Evolutionary conservation across 2,797 vertebrate genomes (phyloP).

Genomic region (Synanceia verrucosa): DNA sequence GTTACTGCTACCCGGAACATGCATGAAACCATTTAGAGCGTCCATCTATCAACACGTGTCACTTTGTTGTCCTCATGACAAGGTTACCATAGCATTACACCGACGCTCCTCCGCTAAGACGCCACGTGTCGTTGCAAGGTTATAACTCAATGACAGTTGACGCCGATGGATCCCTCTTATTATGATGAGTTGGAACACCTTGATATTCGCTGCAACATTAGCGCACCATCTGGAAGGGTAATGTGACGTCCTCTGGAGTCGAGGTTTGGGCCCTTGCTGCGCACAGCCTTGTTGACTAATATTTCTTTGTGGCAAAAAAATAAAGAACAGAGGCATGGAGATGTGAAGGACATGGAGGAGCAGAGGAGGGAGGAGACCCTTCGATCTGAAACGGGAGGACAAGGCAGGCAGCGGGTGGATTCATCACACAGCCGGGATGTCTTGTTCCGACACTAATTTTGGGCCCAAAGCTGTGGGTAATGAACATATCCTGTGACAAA

Average conservation of each 20-base stretch:
- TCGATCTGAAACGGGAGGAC: conserved; percentile 68
- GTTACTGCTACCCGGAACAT: conserved; percentile 63
- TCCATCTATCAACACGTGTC: conserved; percentile 74
- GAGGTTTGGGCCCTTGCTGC: conserved; percentile 68
- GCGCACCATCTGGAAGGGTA: conserved; percentile 84
- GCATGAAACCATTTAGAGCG: conserved; percentile 60
- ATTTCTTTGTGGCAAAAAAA: conserved; percentile 74
- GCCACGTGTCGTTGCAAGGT: conserved; percentile 70
- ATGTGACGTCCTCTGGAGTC: conserved; percentile 76
- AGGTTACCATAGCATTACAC: conserved; percentile 74
- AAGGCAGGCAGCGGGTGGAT: conserved; percentile 73
- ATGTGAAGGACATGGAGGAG: conserved; percentile 78
- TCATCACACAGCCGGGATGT: conserved; percentile 79
- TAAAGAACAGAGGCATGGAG: conserved; percentile 63
- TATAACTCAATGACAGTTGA: conserved; percentile 76
- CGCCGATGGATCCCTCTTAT: conserved; percentile 78
- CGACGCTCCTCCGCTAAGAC: conserved; percentile 42
- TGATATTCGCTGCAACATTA: conserved; percentile 83
- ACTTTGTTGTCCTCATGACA: conserved; percentile 72
- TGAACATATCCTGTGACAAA: conserved; percentile 85
- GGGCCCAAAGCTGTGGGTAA: conserved; percentile 82
- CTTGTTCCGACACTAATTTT: conserved; percentile 85
- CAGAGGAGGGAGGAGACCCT: conserved; percentile 50
- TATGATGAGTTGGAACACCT: conserved; percentile 85
- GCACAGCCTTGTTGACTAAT: conserved; percentile 79